Evolutionary conservation across 2,797 vertebrate species (phyloP).

Genomic region (Luscinia megarhynchos): DNA sequence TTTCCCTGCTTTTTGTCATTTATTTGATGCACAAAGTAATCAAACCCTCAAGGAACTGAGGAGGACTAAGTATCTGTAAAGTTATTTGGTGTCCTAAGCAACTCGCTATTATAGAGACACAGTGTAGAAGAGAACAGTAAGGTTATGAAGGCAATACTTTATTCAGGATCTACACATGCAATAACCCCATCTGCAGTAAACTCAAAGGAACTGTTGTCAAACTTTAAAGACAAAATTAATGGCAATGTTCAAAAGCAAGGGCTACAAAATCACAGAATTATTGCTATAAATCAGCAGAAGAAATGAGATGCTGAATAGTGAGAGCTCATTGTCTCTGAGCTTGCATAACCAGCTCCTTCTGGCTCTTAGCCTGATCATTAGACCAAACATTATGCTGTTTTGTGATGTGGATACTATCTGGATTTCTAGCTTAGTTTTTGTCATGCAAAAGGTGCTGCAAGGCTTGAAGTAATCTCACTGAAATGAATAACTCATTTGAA

Average conservation of each 20-base stretch:
- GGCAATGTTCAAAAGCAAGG: background rate
- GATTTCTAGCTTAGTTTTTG: conserved; percentile 23
- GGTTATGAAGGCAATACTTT: background rate
- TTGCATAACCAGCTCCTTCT: conserved; percentile 27
- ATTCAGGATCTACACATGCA: background rate
- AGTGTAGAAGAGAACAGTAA: background rate
- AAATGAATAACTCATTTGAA: conserved; percentile 63
- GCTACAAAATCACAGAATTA: background rate
- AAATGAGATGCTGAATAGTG: background rate
- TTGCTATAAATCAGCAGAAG: background rate
- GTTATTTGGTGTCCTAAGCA: background rate
- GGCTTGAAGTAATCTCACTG: conserved; percentile 28
- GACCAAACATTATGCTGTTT: conserved; percentile 29
- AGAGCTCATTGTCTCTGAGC: background rate
- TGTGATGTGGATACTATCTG: conserved; percentile 2
- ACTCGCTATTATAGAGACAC: background rate
- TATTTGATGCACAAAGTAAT: background rate
- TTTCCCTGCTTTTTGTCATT: background rate
- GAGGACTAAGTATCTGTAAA: background rate
- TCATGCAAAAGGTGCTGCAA: conserved; percentile 31
- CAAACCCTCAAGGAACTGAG: background rate
- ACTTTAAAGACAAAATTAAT: background rate
- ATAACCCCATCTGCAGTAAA: background rate
- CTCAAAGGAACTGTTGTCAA: background rate
- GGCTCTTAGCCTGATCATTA: conserved; percentile 19